A percentile compares a stretch with the other conserved stretches of the same genome.
Evolutionary conservation across 2,113 vertebrate species (phyloP).

Genomic region (Semnornis frantzii): DNA sequence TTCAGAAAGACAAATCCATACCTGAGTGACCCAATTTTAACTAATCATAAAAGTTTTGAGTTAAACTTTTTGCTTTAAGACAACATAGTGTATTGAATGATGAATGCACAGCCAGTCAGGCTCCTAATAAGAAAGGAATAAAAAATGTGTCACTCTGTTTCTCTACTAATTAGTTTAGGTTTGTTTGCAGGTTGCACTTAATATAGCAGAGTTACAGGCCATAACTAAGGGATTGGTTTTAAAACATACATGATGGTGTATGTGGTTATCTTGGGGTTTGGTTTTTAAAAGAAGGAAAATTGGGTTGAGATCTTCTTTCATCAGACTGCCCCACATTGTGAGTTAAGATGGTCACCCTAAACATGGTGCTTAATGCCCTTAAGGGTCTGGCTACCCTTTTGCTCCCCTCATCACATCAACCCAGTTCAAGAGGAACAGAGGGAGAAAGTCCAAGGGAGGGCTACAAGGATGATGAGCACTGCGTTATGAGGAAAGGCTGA

Average conservation of each 20-base stretch:
- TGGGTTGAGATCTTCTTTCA: rapidly evolving
- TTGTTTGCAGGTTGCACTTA: neutral
- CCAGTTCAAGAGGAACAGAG: too few species aligned
- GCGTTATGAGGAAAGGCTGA: too few species aligned
- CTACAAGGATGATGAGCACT: too few species aligned
- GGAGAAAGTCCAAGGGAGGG: too few species aligned
- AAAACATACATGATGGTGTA: neutral
- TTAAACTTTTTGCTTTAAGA: neutral
- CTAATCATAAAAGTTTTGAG: neutral
- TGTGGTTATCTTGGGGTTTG: neutral
- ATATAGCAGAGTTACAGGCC: neutral
- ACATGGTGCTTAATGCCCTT: neutral
- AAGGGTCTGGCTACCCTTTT: neutral
- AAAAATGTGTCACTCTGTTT: neutral
- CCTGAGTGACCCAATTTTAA: neutral
- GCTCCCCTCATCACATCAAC: neutral
- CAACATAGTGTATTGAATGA: neutral
- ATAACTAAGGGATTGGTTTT: neutral
- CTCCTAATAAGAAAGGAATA: neutral
- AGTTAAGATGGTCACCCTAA: neutral
- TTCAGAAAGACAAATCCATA: neutral
- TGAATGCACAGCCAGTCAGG: neutral
- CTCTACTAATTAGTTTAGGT: neutral
- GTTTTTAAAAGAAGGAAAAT: neutral
- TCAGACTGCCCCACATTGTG: neutral